A percentile compares a stretch with the other conserved stretches of the same genome.
These are phyloP conservation scores for Speoplatyrhinus poulsoni DNA, from an alignment of 2,113 vertebrate genomes.

Conservation along the genomic window DNA sequence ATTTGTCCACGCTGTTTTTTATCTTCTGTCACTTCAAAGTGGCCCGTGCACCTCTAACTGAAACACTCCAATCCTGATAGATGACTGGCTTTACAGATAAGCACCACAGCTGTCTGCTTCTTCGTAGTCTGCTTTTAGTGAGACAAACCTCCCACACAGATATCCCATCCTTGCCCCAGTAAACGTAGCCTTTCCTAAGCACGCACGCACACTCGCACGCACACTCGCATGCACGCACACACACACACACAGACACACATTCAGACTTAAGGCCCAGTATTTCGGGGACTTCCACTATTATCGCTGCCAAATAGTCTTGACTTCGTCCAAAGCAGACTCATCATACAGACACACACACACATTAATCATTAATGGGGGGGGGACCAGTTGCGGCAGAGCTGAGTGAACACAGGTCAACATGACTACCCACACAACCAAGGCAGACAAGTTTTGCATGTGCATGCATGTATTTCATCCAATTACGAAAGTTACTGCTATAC, in stretches of 20 bases:
- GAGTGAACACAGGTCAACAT: too few species aligned
- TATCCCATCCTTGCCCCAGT: conserved; percentile 54
- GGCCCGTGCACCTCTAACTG: background rate
- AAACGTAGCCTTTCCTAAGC: conserved; percentile 59
- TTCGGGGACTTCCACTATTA: conserved; percentile 76
- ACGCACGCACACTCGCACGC: conserved; percentile 24
- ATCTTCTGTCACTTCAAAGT: too few species aligned
- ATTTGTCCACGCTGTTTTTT: too few species aligned
- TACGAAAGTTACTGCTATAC: too few species aligned
- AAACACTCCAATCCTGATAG: background rate
- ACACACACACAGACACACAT: conserved; percentile 2
- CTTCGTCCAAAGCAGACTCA: conserved; percentile 59
- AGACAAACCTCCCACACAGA: conserved; percentile 68
- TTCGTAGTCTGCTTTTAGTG: conserved; percentile 62
- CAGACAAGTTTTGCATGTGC: too few species aligned
- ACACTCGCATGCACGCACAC: background rate
- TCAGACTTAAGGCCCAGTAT: conserved; percentile 55
- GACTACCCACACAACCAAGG: too few species aligned
- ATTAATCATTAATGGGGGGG: background rate
- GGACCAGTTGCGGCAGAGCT: background rate
- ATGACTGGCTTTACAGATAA: background rate
- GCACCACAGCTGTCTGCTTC: conserved; percentile 42
- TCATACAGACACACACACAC: background rate
- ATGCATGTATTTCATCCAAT: too few species aligned
- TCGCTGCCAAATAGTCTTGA: conserved; percentile 72